These are phyloP conservation scores for Chlorops oryzae DNA, from an alignment of 1,140 invertebrate genomes.

Conservation along the genomic window DNA sequence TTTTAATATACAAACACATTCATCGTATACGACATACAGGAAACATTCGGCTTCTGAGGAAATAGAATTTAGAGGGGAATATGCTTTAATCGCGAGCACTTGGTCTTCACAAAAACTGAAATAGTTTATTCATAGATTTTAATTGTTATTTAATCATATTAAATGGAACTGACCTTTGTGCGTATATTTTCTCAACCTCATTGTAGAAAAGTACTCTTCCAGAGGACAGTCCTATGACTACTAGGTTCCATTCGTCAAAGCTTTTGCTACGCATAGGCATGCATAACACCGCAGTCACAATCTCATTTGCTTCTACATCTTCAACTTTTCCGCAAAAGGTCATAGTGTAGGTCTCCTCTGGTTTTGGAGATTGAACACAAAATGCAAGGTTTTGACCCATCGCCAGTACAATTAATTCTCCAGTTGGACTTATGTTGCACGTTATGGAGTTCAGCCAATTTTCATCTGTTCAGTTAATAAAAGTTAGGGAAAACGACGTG, in stretches of 20 bases:
- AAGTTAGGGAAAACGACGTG: no score
- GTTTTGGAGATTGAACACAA: constrained; percentile 61
- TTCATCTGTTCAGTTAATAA: no score
- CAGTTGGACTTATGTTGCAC: constrained; percentile 66
- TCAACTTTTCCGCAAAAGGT: constrained; percentile 54
- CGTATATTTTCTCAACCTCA: constrained; percentile 76
- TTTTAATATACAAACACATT: constrained; percentile 71
- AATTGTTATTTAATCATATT: neutral
- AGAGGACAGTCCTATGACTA: constrained; percentile 78
- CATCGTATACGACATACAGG: constrained; percentile 71
- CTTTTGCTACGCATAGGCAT: constrained; percentile 48
- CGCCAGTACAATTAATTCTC: constrained; percentile 65
- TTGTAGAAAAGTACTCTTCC: constrained; percentile 85
- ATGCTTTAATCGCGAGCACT: constrained; percentile 74
- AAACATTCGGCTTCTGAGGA: constrained; percentile 61
- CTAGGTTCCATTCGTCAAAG: constrained; percentile 83
- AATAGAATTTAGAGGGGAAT: constrained; percentile 61
- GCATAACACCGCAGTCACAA: constrained; percentile 50
- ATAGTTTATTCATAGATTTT: neutral
- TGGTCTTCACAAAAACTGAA: constrained; percentile 67
- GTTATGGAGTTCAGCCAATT: constrained; percentile 68
- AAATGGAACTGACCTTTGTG: constrained; percentile 56
- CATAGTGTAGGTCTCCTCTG: constrained; percentile 49
- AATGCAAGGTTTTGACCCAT: constrained; percentile 60
- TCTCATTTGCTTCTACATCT: constrained; percentile 48